These are phyloP conservation scores for Odontomyia ornata DNA, from an alignment of 2,888 invertebrate species.

Conservation along the genomic window DNA sequence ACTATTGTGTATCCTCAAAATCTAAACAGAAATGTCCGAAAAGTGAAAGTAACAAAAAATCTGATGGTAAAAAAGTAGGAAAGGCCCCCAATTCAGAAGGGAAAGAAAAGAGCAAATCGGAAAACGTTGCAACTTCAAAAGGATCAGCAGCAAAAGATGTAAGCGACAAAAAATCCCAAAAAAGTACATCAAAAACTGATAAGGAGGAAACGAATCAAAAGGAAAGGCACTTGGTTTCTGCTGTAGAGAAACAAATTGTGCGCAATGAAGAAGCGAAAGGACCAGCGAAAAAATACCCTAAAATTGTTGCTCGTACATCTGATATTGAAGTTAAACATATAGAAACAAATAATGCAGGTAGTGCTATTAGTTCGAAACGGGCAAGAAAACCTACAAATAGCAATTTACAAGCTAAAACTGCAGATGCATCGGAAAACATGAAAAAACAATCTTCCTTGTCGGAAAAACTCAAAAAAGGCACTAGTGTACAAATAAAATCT, in stretches of 20 bases:
- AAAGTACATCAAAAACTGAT: not conserved
- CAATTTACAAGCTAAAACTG: not conserved
- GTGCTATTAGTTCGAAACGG: not conserved
- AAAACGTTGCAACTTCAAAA: not conserved
- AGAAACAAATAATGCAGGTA: not conserved
- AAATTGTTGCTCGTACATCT: no score
- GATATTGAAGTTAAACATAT: no score
- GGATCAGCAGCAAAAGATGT: not conserved
- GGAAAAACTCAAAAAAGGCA: constrained; percentile 9
- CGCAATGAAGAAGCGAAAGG: no score
- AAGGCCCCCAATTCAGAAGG: not conserved
- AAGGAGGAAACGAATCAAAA: no score
- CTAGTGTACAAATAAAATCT: not conserved
- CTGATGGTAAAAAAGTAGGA: not conserved
- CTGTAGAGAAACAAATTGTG: no score
- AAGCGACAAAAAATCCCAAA: not conserved
- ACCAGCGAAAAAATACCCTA: no score
- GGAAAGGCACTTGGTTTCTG: no score
- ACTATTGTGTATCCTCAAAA: not conserved
- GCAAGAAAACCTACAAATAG: not conserved
- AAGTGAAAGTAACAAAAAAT: not conserved
- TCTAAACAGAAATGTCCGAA: not conserved
- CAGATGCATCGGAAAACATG: not conserved
- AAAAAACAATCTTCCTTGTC: not conserved
- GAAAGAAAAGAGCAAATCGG: no score